Conservation (phyloP, 1,140 invertebrate genomes). For the Drosophila nasuta region DNA sequence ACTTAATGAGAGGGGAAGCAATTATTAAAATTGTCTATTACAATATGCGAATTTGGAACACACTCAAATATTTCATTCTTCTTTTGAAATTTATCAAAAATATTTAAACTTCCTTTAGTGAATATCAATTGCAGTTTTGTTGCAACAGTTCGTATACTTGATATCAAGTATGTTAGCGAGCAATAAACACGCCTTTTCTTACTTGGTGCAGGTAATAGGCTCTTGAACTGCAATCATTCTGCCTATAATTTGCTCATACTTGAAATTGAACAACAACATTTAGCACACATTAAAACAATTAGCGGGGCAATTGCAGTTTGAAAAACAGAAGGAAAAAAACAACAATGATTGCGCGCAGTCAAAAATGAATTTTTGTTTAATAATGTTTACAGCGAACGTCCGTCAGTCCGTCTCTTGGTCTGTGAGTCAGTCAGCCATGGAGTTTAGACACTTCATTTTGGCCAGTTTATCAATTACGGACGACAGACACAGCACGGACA, state of each 20-base stretch:
- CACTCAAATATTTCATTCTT: constrained; percentile 3
- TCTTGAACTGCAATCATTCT: constrained; percentile 23
- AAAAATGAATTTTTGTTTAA: constrained; percentile 63
- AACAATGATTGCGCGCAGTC: constrained; percentile 38
- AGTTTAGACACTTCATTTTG: constrained; percentile 62
- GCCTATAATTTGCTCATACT: constrained; percentile 35
- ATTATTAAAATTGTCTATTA: not conserved
- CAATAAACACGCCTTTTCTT: not conserved
- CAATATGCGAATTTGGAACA: constrained; percentile 5
- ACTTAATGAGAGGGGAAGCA: constrained; percentile 8
- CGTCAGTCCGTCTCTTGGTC: constrained; percentile 16
- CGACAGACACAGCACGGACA: constrained; percentile 35
- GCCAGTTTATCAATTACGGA: constrained; percentile 78
- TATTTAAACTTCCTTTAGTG: too few species aligned
- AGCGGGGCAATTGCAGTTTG: constrained; percentile 62
- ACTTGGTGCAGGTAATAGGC: not conserved
- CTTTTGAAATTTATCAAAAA: not conserved
- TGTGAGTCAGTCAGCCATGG: constrained; percentile 41
- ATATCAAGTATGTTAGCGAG: not conserved
- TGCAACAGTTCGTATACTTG: constrained; percentile 3
- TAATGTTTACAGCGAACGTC: constrained; percentile 49
- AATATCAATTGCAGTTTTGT: not conserved
- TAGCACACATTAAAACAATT: constrained; percentile 60
- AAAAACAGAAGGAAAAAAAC: constrained; percentile 28
- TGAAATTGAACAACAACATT: constrained; percentile 38